phyloP scores from a whole-genome alignment of 2,888 invertebrate species.

The Cheilosia vulpina region DNA sequence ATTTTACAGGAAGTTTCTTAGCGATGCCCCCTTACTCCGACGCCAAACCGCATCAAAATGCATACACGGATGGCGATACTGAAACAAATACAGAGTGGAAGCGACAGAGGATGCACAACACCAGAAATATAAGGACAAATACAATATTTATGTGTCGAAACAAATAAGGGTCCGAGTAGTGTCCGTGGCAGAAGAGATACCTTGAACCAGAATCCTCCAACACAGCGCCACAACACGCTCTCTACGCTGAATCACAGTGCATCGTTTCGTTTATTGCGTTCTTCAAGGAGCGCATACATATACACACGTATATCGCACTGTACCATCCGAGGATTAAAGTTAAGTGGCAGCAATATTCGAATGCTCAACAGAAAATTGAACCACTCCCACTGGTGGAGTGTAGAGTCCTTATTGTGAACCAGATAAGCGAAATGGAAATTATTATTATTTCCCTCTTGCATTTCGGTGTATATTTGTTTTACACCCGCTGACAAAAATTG shows the following conservation, averaged over 20 bases:
- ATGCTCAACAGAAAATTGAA: conserved; percentile 63
- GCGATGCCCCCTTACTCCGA: background rate
- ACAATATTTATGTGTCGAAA: conserved; percentile 57
- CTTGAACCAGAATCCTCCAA: background rate
- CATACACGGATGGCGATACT: background rate
- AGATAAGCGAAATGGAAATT: conserved; percentile 70
- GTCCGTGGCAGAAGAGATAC: conserved; percentile 32
- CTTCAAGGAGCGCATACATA: conserved; percentile 34
- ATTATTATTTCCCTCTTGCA: conserved; percentile 48
- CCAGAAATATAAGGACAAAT: conserved; percentile 46
- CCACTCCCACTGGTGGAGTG: conserved; percentile 27
- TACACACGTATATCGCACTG: conserved; percentile 5
- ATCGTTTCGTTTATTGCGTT: conserved; percentile 64
- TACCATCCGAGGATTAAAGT: conserved; percentile 60
- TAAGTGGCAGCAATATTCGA: conserved; percentile 72
- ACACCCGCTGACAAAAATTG: conserved; percentile 32
- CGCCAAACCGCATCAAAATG: conserved; percentile 26
- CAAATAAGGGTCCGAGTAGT: conserved; percentile 63
- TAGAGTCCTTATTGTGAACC: conserved; percentile 38
- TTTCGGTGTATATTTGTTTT: conserved; percentile 1
- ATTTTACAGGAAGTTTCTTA: conserved; percentile 22
- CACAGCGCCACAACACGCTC: background rate
- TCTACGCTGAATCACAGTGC: conserved; percentile 42
- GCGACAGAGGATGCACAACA: conserved; percentile 5
- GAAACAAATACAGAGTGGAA: background rate